phyloP scores from a whole-genome alignment of 92 coral and sea anemone species.

The Epizoanthus scotinus region DNA sequence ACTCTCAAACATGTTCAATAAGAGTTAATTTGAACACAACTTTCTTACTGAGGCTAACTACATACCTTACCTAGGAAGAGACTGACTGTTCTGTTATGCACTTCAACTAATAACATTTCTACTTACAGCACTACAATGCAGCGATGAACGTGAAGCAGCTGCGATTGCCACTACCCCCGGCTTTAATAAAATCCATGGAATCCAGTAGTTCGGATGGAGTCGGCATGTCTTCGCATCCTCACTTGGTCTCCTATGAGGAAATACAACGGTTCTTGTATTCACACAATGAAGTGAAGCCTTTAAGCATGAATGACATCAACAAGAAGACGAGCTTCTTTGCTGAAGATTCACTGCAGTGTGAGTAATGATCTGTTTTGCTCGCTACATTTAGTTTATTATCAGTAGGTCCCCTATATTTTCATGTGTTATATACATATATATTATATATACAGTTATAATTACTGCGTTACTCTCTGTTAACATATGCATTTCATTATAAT shows the following conservation, averaged over 20 bases:
- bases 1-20: no score
- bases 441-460: no score
- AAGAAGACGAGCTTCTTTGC: neutral
- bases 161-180: neutral
- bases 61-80: neutral
- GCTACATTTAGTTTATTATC: no score
- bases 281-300: slow-evolving; percentile 12
- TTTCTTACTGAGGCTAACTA: no score
- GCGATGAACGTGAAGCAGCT: slow-evolving; percentile 23
- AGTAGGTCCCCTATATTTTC: no score
- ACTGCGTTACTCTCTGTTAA: no score
- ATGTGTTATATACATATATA: no score
- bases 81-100: neutral
- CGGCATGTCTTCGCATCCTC: slow-evolving; percentile 2
- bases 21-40: no score
- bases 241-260: slow-evolving; percentile 4
- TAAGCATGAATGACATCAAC: neutral
- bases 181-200: neutral
- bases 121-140: slow-evolving; percentile 17
- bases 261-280: slow-evolving; percentile 16
- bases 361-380: neutral
- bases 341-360: slow-evolving; percentile 21
- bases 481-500: no score
- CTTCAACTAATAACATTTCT: neutral
- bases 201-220: neutral